Percentiles rank a stretch among this genome's conserved stretches.
Conservation (phyloP, 1,140 invertebrate genomes). For the Ips nitidus region DNA sequence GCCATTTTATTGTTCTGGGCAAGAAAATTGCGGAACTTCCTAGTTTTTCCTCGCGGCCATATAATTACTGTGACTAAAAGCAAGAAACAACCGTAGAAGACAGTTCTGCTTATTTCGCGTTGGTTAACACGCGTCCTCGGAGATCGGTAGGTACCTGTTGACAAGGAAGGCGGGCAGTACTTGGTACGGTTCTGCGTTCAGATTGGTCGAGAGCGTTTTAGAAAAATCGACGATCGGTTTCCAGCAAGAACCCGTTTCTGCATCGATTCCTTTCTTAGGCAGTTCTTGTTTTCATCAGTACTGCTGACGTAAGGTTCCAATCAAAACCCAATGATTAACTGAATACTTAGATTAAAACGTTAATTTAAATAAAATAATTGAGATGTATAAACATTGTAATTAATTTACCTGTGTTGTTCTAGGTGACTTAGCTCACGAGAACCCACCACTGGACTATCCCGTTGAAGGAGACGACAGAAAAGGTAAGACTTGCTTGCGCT, state of each 20-base stretch:
- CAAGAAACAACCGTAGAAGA: neutral
- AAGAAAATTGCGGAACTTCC: slow-evolving; percentile 33
- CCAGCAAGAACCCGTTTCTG: slow-evolving; percentile 23
- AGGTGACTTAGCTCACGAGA: slow-evolving; percentile 24
- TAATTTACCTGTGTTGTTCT: slow-evolving; percentile 9
- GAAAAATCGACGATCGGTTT: slow-evolving; percentile 31
- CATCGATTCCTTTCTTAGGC: slow-evolving; percentile 19
- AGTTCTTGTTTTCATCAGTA: neutral
- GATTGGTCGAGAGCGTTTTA: slow-evolving; percentile 21
- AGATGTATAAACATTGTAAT: neutral
- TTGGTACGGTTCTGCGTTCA: slow-evolving; percentile 25
- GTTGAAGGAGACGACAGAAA: slow-evolving; percentile 17
- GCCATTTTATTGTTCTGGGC: slow-evolving; percentile 41
- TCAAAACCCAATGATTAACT: neutral
- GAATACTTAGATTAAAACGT: neutral
- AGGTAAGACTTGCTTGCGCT: slow-evolving; percentile 8
- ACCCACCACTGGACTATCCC: slow-evolving; percentile 14
- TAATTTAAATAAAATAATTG: neutral
- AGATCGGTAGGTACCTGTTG: slow-evolving; percentile 23
- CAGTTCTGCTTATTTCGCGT: slow-evolving; percentile 3
- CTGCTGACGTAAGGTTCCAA: neutral
- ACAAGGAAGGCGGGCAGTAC: slow-evolving; percentile 32
- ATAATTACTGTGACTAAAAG: neutral
- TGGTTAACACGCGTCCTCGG: neutral
- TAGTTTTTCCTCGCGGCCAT: slow-evolving; percentile 18